Evolutionary conservation across 2,888 invertebrate genomes (phyloP).

Genomic region (Tuberolachnus salignus): DNA sequence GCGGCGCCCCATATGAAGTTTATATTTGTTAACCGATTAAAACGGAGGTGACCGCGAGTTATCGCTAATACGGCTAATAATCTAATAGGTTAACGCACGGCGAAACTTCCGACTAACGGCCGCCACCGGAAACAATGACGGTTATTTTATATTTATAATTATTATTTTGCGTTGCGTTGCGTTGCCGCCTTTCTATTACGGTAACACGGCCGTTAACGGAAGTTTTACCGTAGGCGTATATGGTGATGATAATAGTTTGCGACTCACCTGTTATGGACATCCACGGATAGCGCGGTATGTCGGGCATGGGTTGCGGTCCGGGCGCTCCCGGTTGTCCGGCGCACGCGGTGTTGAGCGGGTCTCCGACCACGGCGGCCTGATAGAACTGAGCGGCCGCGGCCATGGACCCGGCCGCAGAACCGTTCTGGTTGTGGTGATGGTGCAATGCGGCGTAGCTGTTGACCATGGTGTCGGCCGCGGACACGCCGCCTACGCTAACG

Average conservation of each 20-base stretch:
- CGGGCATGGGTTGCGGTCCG: constrained; percentile 85
- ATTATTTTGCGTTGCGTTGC: no score
- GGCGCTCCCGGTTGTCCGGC: constrained; percentile 71
- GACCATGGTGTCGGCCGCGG: constrained; percentile 77
- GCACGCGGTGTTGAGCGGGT: constrained; percentile 78
- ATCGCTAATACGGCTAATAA: no score
- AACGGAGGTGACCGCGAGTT: no score
- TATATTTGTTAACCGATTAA: no score
- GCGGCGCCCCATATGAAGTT: no score
- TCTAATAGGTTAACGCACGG: no score
- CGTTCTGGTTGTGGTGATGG: constrained; percentile 71
- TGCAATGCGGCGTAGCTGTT: constrained; percentile 77
- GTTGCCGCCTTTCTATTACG: no score
- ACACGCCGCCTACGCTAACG: constrained; percentile 67
- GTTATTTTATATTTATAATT: no score
- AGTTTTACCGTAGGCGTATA: no score
- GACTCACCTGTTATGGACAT: constrained; percentile 93
- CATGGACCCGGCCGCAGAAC: constrained; percentile 70
- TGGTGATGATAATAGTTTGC: background rate
- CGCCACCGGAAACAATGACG: no score
- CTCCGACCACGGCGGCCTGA: constrained; percentile 78
- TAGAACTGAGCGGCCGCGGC: constrained; percentile 81
- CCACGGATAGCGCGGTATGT: constrained; percentile 93
- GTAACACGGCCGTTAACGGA: no score
- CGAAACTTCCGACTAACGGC: no score